Evolutionary conservation across 2,797 vertebrate species (phyloP).

Genomic region (Mionectes olivaceus): DNA sequence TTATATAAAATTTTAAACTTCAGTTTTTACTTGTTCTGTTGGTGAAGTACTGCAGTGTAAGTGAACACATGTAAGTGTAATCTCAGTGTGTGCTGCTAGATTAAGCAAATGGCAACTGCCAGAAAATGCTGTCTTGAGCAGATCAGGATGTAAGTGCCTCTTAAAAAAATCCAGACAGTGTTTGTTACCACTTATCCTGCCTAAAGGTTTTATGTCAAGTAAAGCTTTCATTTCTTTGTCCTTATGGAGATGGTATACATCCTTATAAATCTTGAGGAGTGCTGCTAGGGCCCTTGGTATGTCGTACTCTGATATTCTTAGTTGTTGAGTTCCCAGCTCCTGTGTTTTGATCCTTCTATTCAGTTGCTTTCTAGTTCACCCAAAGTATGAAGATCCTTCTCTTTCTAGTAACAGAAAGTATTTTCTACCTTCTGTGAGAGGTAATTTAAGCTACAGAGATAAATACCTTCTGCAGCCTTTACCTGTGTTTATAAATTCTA

Average conservation of each 20-base stretch:
- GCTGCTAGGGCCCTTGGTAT: background rate
- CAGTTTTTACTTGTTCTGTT: background rate
- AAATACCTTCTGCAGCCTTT: background rate
- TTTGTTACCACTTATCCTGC: background rate
- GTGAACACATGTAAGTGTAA: background rate
- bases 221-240: background rate
- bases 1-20: background rate
- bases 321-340: background rate
- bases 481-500: background rate
- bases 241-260: background rate
- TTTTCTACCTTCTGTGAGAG: background rate
- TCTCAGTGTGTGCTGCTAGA: background rate
- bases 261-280: background rate
- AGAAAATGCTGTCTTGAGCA: constrained; percentile 5
- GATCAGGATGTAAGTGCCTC: background rate
- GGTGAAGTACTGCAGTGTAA: background rate
- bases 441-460: background rate
- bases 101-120: background rate
- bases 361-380: background rate
- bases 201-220: background rate
- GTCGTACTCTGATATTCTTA: background rate
- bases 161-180: background rate
- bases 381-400: background rate
- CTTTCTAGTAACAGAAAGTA: background rate
- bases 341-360: background rate